Base-by-base conservation (phyloP, 1,140 invertebrate species). In the Lasioglossum albipes region DNA sequence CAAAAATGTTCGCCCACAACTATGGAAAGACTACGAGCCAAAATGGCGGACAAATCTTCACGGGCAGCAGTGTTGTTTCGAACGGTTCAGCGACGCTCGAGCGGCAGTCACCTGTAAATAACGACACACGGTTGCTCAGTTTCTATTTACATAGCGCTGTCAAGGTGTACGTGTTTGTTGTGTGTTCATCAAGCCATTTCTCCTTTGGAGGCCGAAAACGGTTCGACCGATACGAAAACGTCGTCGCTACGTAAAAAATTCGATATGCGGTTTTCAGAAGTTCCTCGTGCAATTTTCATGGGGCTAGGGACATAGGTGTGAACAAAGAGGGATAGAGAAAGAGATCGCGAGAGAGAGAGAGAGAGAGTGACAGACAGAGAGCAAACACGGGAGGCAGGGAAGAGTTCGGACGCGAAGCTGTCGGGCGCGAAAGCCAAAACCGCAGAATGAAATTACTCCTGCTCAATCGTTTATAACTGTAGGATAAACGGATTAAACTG, bases 361-460 rank as follows among this genome's bases (percentile, higher is more conserved):
- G 57, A 4, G 42, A 9, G n/a, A 16, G 41, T 9, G 31, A 49
- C 42, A 16, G 61, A 64, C 18, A 16, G 54, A 49, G 18, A 2
- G 22, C 27, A 36, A 7, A 45, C 20, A 69, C 7, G 75, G 31
- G 54, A 31, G 69, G 61, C 42, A 62, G 57, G 66, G 79, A 61
- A 62, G 71, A 36, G 36, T 36, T 62, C 52, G 31, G 73, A 70
- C 75, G 83, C 79, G 80, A 79, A 57, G 81, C 65, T 79, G 76
- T 86, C 82, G 81, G 84, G 89, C 84, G 88, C 89, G 89, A 90
- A 89, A 90, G 85, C 87, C 89, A 87, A 87, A 91, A 90, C 90
- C 90, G 82, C 90, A 90, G 85, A 90, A 91, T 91, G 88, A 86
- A 91, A 91, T 91, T 91, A 91, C 89, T 91, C 87, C 82, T 88